Conservation (phyloP, 2,888 invertebrate species). For the Tinea trinotella region DNA sequence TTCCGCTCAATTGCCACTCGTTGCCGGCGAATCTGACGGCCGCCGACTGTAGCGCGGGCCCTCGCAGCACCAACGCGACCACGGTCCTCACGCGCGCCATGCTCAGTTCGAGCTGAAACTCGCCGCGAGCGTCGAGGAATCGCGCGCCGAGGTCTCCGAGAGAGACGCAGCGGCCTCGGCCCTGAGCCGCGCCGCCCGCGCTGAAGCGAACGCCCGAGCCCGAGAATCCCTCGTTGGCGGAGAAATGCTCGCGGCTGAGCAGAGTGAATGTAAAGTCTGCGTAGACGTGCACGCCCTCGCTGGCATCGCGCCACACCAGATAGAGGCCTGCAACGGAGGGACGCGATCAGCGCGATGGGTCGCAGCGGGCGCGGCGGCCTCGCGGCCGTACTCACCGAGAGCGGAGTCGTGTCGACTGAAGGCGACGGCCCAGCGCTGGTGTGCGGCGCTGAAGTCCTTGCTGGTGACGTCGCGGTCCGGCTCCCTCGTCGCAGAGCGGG, state of each 20-base stretch:
- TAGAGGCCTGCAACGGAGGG: constrained; percentile 78
- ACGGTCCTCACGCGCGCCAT: constrained; percentile 82
- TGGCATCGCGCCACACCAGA: constrained; percentile 82
- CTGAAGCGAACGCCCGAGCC: constrained; percentile 81
- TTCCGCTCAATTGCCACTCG: constrained; percentile 82
- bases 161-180: constrained; percentile 80
- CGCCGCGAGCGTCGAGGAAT: constrained; percentile 85
- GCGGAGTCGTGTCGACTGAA: constrained; percentile 84
- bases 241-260: constrained; percentile 86
- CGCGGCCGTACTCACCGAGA: constrained; percentile 45
- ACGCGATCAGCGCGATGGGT: not conserved
- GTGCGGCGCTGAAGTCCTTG: constrained; percentile 86
- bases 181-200: constrained; percentile 79
- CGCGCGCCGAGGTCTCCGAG: constrained; percentile 79
- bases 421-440: constrained; percentile 86
- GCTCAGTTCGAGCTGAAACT: constrained; percentile 84
- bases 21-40: constrained; percentile 84
- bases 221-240: constrained; percentile 84
- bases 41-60: constrained; percentile 69
- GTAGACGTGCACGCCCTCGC: constrained; percentile 79
- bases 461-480: constrained; percentile 85
- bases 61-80: constrained; percentile 79
- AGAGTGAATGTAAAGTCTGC: constrained; percentile 87
- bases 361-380: not conserved
- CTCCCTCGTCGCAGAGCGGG: constrained; percentile 82